These are phyloP conservation scores for Drosophila mettleri DNA, from an alignment of 2,888 invertebrate species.

Conservation along the genomic window DNA sequence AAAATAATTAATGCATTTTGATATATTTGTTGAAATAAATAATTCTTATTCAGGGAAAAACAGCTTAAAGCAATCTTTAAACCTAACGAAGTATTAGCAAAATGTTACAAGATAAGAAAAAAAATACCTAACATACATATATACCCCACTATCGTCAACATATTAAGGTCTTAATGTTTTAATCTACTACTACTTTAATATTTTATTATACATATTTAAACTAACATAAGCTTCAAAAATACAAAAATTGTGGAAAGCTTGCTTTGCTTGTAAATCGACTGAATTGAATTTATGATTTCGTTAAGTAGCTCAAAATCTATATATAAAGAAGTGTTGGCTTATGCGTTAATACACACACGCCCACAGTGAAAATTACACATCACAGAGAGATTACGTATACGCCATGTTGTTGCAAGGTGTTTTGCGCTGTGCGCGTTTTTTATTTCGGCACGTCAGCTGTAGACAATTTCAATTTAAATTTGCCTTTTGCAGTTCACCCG, in stretches of 20 bases:
- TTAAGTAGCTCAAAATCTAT: conserved; percentile 27
- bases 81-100: neutral
- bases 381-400: conserved; percentile 67
- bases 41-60: too few species aligned
- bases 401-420: conserved; percentile 53
- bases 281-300: conserved; percentile 36
- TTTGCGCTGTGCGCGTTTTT: conserved; percentile 52
- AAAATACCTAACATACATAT: too few species aligned
- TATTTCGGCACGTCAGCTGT: conserved; percentile 70
- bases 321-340: conserved; percentile 17
- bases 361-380: conserved; percentile 4
- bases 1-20: too few species aligned
- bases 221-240: neutral
- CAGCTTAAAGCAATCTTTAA: too few species aligned
- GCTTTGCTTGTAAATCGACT: conserved; percentile 29
- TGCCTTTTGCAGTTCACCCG: conserved; percentile 60
- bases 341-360: conserved; percentile 19
- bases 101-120: too few species aligned
- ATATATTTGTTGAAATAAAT: too few species aligned
- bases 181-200: neutral
- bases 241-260: neutral
- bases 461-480: conserved; percentile 80
- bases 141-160: neutral
- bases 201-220: neutral
- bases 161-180: neutral